A percentile compares a stretch with the other conserved stretches of the same genome.
phyloP scores from a whole-genome alignment of 1,140 invertebrate genomes.

The Fopius arisanus region DNA sequence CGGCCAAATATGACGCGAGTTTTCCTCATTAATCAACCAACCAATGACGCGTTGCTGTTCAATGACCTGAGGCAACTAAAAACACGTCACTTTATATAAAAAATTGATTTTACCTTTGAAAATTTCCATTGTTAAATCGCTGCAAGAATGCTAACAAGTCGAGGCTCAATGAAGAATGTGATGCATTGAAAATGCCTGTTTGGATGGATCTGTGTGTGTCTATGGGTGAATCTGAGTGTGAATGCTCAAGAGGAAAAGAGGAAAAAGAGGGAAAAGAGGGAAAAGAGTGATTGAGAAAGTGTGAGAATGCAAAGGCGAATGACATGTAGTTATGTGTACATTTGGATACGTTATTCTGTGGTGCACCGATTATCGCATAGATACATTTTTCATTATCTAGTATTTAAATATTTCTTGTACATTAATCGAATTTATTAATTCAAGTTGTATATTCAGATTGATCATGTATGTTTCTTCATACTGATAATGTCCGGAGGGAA shows the following conservation, averaged over 20 bases:
- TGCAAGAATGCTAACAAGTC: slow-evolving; percentile 25
- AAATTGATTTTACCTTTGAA: not conserved
- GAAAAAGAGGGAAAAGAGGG: not conserved
- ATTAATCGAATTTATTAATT: slow-evolving; percentile 27
- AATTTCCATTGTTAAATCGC: slow-evolving; percentile 10
- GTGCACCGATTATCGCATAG: slow-evolving; percentile 39
- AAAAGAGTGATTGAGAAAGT: slow-evolving; percentile 4
- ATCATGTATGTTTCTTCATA: slow-evolving; percentile 11
- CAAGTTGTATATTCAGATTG: not conserved
- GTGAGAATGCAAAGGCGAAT: slow-evolving; percentile 38
- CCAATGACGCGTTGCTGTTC: slow-evolving; percentile 41
- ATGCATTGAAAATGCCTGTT: not conserved
- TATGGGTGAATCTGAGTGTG: too few species aligned
- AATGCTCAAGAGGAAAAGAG: too few species aligned
- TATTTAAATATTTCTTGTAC: slow-evolving; percentile 37
- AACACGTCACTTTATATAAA: too few species aligned
- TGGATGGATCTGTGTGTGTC: too few species aligned
- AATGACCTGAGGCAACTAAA: slow-evolving; percentile 11
- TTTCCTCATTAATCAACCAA: slow-evolving; percentile 22
- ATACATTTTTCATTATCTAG: slow-evolving; percentile 33
- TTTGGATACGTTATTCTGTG: slow-evolving; percentile 62
- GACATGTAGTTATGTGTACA: slow-evolving; percentile 28
- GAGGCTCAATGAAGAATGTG: slow-evolving; percentile 25
- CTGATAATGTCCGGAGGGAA: too few species aligned
- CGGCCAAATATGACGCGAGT: slow-evolving; percentile 54